phyloP scores from a whole-genome alignment of 2,113 vertebrate genomes.

The Macroglossus sobrinus region DNA sequence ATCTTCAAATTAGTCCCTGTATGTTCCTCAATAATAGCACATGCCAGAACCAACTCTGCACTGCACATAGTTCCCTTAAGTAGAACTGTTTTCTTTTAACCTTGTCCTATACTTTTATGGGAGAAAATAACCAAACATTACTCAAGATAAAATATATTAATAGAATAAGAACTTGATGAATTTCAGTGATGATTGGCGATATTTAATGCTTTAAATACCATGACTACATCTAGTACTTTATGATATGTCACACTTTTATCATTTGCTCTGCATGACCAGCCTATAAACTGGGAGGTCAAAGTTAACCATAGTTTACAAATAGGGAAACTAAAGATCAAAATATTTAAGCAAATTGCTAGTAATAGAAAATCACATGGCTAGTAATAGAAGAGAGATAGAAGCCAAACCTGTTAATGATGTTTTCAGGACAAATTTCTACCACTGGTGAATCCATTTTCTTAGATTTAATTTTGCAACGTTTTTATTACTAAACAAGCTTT shows the following conservation, averaged over 20 bases:
- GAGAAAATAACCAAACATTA: neutral
- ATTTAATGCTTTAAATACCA: neutral
- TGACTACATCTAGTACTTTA: neutral
- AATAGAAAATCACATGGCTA: neutral
- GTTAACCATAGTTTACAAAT: neutral
- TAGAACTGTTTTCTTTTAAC: neutral
- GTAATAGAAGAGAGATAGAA: neutral
- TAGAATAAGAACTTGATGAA: neutral
- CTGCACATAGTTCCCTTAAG: neutral
- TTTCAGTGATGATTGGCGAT: neutral
- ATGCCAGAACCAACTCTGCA: neutral
- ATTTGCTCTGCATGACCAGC: neutral
- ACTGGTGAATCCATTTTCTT: neutral
- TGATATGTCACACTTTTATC: neutral
- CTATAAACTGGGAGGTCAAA: neutral
- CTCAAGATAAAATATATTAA: slow-evolving; percentile 13
- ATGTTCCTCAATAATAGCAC: neutral
- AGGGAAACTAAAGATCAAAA: neutral
- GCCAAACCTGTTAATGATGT: neutral
- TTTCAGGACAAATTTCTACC: neutral
- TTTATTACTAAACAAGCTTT: neutral
- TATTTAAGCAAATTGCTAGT: neutral
- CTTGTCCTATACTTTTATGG: neutral
- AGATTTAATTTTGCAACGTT: neutral
- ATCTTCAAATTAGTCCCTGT: neutral